These are phyloP conservation scores for Ptychoptera albimana DNA, from an alignment of 2,888 invertebrate genomes.

Conservation along the genomic window DNA sequence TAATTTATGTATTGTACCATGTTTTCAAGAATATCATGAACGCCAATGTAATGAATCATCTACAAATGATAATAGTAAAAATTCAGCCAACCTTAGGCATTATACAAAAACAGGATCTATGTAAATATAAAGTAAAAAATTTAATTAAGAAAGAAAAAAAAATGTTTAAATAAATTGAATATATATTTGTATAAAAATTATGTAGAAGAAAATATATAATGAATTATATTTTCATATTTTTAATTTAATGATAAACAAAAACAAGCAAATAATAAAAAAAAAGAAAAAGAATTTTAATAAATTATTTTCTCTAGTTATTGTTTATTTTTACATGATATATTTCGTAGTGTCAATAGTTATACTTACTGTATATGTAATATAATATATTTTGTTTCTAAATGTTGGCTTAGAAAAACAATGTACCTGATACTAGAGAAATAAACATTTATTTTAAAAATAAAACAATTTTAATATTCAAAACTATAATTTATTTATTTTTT, in stretches of 20 bases:
- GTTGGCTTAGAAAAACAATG: conserved; percentile 8
- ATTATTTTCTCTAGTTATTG: not conserved
- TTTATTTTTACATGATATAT: not conserved
- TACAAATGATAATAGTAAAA: not conserved
- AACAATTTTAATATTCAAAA: not conserved
- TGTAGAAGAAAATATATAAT: conserved; percentile 1
- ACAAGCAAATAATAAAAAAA: not conserved
- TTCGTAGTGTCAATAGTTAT: not conserved
- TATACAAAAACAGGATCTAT: conserved; percentile 30
- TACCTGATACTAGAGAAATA: conserved; percentile 17
- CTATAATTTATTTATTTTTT: no score
- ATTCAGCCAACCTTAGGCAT: conserved; percentile 15
- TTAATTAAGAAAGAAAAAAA: not conserved
- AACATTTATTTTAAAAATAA: conserved; percentile 4
- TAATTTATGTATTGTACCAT: conserved; percentile 77
- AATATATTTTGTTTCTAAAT: conserved; percentile 3
- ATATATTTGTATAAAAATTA: not conserved
- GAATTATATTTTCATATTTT: not conserved
- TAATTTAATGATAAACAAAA: not conserved
- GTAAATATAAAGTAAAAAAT: conserved; percentile 16
- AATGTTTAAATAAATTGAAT: not conserved
- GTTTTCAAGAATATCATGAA: conserved; percentile 74
- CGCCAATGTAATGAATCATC: conserved; percentile 31
- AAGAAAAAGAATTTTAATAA: not conserved
- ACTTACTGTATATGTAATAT: not conserved